Conservation (phyloP, 2,888 invertebrate species). For the Globia sparganii region DNA sequence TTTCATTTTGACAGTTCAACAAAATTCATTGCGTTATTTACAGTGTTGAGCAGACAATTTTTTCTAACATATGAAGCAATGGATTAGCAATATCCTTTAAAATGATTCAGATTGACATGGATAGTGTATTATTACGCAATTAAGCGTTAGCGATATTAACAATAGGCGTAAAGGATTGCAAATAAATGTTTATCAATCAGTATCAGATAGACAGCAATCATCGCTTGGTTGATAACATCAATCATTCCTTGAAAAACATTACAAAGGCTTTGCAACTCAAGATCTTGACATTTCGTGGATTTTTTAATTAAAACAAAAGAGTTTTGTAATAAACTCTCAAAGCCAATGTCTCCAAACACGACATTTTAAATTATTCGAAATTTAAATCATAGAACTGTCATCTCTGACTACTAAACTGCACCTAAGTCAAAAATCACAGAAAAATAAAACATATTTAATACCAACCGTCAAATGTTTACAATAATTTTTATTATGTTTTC, state of each 20-base stretch:
- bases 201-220: conserved; percentile 15
- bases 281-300: conserved; percentile 1
- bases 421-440: conserved; percentile 61
- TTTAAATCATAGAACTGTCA: conserved; percentile 51
- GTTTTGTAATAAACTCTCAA: conserved; percentile 5
- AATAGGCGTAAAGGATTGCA: neutral
- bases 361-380: conserved; percentile 34
- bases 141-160: neutral
- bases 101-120: too few relatives aligned
- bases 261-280: conserved; percentile 31
- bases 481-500: conserved; percentile 85
- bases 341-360: conserved; percentile 14
- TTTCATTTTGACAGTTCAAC: too few relatives aligned
- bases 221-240: conserved; percentile 36
- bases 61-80: too few relatives aligned
- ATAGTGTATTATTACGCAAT: too few relatives aligned
- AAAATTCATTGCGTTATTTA: too few relatives aligned
- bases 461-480: conserved; percentile 72
- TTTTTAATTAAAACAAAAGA: conserved; percentile 2
- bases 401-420: conserved; percentile 47
- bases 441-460: conserved; percentile 63
- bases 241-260: conserved; percentile 20
- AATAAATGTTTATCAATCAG: conserved; percentile 21
- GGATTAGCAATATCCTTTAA: too few relatives aligned
- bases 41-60: too few relatives aligned